Evolutionary conservation across 2,797 vertebrate species (phyloP).

Genomic region (Neomorphus geoffroyi): DNA sequence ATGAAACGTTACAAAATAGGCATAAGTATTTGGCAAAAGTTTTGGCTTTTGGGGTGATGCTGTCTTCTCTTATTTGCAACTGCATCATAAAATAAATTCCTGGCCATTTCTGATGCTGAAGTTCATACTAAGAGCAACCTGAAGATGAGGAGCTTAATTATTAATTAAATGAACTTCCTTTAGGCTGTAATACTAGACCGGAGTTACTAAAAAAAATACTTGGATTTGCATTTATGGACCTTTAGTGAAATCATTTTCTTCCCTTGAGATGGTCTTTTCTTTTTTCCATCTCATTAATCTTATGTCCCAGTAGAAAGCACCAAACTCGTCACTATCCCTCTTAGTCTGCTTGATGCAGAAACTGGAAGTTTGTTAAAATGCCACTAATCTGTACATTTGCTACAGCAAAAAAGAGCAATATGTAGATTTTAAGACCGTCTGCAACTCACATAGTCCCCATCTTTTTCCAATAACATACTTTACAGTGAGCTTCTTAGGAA

Average conservation of each 20-base stretch:
- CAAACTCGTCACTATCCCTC: neutral
- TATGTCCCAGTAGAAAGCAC: neutral
- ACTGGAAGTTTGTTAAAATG: neutral
- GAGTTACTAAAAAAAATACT: neutral
- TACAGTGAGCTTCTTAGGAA: neutral
- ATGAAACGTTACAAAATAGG: neutral
- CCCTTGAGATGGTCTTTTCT: neutral
- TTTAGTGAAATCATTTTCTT: neutral
- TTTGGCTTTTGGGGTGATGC: neutral
- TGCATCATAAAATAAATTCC: neutral
- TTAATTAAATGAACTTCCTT: conserved; percentile 31
- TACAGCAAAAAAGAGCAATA: neutral
- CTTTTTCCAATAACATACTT: neutral
- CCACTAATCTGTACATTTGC: neutral
- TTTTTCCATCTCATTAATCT: neutral
- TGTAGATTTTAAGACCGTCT: neutral
- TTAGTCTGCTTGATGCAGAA: neutral
- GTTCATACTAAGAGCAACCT: neutral
- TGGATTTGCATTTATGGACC: neutral
- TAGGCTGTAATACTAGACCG: neutral
- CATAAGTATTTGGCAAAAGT: neutral
- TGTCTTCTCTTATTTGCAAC: neutral
- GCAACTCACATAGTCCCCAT: neutral
- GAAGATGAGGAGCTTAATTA: conserved; percentile 1
- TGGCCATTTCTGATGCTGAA: neutral